These are phyloP conservation scores for Holotrichia oblita DNA, from an alignment of 1,140 invertebrate genomes.

Conservation along the genomic window DNA sequence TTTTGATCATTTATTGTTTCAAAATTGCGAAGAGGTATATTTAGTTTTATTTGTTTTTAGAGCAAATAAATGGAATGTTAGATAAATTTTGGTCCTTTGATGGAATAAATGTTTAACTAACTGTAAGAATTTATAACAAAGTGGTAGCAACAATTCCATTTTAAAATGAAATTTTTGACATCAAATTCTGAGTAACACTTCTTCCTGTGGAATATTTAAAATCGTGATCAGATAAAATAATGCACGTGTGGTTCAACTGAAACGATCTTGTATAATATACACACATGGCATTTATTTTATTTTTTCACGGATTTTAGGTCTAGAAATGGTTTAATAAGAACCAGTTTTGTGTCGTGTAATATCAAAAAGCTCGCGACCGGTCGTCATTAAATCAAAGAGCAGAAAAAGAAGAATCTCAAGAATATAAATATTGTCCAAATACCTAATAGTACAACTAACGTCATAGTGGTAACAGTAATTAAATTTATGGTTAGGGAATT, in stretches of 20 bases:
- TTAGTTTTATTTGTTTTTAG: background rate
- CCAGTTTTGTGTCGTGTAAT: slow-evolving; percentile 28
- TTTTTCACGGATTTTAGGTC: slow-evolving; percentile 7
- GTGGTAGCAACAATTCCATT: too few species aligned
- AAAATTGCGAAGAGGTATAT: background rate
- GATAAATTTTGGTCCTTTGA: background rate
- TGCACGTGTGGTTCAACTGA: background rate
- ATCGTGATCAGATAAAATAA: background rate
- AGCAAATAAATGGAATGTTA: background rate
- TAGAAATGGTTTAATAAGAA: slow-evolving; percentile 31
- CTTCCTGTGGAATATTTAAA: background rate
- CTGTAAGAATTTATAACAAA: too few species aligned
- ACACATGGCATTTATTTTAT: background rate
- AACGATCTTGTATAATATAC: background rate
- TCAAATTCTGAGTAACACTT: slow-evolving; percentile 7
- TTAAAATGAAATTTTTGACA: background rate
- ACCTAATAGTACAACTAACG: slow-evolving; percentile 31
- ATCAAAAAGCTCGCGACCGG: slow-evolving; percentile 16
- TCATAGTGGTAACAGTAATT: slow-evolving; percentile 25
- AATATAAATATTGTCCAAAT: slow-evolving; percentile 25
- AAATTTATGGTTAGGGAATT: slow-evolving; percentile 18
- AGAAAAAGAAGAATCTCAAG: background rate
- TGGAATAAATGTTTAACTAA: too few species aligned
- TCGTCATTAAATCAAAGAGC: slow-evolving; percentile 13
- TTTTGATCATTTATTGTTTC: background rate